Conservation (phyloP, 1,140 invertebrate genomes). For the Aphidius ervi region DNA sequence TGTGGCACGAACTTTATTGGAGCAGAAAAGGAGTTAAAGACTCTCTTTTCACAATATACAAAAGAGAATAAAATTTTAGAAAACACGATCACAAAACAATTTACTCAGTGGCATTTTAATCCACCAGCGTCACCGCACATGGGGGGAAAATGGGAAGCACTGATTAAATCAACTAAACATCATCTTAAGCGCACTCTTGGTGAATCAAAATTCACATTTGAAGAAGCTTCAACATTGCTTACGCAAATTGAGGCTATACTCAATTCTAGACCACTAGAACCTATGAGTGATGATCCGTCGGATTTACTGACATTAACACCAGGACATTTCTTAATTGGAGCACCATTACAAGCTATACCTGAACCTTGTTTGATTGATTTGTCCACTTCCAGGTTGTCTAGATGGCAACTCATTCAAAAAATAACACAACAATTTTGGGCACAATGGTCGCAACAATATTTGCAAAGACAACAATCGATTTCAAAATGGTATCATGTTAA, state of each 20-base stretch:
- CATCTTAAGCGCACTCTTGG: conserved; percentile 11
- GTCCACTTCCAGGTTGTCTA: conserved; percentile 6
- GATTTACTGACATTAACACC: conserved; percentile 26
- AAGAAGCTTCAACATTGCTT: conserved; percentile 31
- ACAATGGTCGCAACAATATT: conserved; percentile 6
- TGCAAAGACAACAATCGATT: conserved; percentile 6
- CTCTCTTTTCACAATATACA: no score
- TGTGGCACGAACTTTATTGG: no score
- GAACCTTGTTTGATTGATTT: conserved; percentile 26
- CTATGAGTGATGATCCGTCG: conserved; percentile 22
- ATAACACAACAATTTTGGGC: conserved; percentile 25
- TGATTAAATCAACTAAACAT: no score
- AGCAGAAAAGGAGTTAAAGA: no score
- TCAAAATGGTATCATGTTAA: conserved; percentile 14
- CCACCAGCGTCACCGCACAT: no score
- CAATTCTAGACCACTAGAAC: conserved; percentile 30
- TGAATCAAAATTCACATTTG: conserved; percentile 27
- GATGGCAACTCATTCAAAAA: conserved; percentile 23
- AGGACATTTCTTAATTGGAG: conserved; percentile 26
- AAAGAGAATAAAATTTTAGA: no score
- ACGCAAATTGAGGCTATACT: conserved; percentile 33
- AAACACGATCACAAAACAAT: no score
- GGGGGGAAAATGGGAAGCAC: no score
- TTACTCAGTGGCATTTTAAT: no score
- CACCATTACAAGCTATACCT: conserved; percentile 21